phyloP scores from a whole-genome alignment of 2,113 vertebrate genomes.

The Eira barbara region DNA sequence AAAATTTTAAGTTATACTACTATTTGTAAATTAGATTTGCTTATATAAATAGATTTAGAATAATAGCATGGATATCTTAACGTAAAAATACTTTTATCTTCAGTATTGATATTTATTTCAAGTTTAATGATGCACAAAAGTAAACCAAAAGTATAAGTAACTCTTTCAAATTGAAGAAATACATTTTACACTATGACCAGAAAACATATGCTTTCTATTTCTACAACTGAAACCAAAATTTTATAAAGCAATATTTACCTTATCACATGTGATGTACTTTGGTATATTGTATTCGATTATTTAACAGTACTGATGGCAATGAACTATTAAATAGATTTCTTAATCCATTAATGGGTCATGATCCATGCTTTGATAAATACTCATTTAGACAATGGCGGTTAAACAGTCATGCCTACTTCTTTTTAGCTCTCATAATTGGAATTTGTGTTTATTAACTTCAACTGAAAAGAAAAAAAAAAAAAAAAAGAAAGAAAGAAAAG shows the following conservation, averaged over 20 bases:
- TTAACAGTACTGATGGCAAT: not conserved
- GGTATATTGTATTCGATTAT: not conserved
- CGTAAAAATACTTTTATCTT: not conserved
- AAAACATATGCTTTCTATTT: not conserved
- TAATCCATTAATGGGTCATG: not conserved
- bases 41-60: not conserved
- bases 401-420: not conserved
- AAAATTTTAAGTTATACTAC: not conserved
- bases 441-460: not conserved
- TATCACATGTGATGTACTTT: not conserved
- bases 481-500: no score
- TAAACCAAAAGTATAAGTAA: not conserved
- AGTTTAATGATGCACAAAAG: not conserved
- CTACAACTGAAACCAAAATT: not conserved
- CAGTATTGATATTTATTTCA: not conserved
- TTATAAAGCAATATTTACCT: not conserved
- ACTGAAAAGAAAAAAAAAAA: not conserved
- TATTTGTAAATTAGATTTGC: not conserved
- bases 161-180: not conserved
- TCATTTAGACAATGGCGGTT: not conserved
- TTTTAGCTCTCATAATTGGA: not conserved
- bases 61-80: not conserved
- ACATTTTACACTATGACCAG: not conserved
- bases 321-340: not conserved
- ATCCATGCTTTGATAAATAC: constrained; percentile 1